Evolutionary conservation across 2,113 vertebrate species (phyloP).

Genomic region (Gymnorhina tibicen): DNA sequence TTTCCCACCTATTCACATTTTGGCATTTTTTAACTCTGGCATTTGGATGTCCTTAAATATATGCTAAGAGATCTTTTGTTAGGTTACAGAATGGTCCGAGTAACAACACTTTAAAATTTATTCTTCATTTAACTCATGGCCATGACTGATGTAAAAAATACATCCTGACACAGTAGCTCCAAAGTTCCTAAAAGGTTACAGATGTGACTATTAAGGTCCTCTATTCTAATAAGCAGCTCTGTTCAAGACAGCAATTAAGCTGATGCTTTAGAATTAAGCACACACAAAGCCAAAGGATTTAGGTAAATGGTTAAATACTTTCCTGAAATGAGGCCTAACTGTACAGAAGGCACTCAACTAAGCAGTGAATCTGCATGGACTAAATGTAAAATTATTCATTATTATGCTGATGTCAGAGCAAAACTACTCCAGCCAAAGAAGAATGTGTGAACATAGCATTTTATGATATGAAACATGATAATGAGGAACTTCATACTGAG

Average conservation of each 20-base stretch:
- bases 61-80: neutral
- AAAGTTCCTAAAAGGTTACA: neutral
- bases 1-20: neutral
- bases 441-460: neutral
- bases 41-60: neutral
- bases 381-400: slow-evolving; percentile 42
- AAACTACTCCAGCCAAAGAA: slow-evolving; percentile 13
- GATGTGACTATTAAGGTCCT: neutral
- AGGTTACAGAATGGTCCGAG: neutral
- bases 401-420: slow-evolving; percentile 29
- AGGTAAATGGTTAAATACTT: neutral
- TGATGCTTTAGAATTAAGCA: neutral
- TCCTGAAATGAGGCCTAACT: neutral
- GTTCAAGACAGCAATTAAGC: neutral
- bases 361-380: slow-evolving; percentile 10
- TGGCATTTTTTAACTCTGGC: neutral
- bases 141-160: slow-evolving; percentile 14
- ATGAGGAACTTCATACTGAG: neutral
- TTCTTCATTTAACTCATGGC: slow-evolving; percentile 11
- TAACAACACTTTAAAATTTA: neutral
- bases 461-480: neutral
- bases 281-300: neutral
- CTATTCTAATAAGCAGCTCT: neutral
- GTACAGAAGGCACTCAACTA: neutral
- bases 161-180: neutral